Base-by-base conservation (phyloP, 2,113 vertebrate genomes). In the Cavia aperea region DNA sequence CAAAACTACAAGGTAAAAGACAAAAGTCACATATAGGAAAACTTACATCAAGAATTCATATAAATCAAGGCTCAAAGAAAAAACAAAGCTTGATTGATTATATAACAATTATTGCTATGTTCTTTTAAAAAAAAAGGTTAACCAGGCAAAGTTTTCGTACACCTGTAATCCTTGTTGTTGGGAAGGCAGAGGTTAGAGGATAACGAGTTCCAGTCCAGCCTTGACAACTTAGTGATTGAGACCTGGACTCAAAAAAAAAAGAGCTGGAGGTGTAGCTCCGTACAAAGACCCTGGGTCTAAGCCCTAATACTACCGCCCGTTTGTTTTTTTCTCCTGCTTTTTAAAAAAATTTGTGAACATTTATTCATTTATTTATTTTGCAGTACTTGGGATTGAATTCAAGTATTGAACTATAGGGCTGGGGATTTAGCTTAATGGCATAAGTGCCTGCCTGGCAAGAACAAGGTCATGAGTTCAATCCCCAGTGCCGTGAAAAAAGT, bases 11-110 rank as follows among this genome's bases (percentile, higher is more conserved):
- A 82, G 36, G 54, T 92, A 54, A 82, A 77, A 82, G 39, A 90
- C 49, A 93, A 94, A 93, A 70, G 54, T 24, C 49, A 91, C 81
- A 88, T 92, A 16, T 78, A 86, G 83, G 62, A 95, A 54, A 95
- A 82, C 89, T 95, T 90, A 39, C 86, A 79, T 92, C 66, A 93
- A 92, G 21, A 78, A 83, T 39, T 86, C 63, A 77, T 84, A 56
- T 68, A 93, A 94, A 78, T 24, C 26, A 92, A 88, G 8, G n/a
- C 7, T 62, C 66, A 88, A 89, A 86, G 77, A 68, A 43, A 65
- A 91, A 92, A 54, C 83, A 89, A 51, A 62, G 8, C 33, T 62
- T 66, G 83, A 78, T 68, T 87, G 77, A 19, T 93, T 94, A 89
- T 19, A 31, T 87, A 94, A 84, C 8, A 13, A 73, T 46, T 54